phyloP scores from a whole-genome alignment of 2,113 vertebrate species.

The Sula dactylatra region DNA sequence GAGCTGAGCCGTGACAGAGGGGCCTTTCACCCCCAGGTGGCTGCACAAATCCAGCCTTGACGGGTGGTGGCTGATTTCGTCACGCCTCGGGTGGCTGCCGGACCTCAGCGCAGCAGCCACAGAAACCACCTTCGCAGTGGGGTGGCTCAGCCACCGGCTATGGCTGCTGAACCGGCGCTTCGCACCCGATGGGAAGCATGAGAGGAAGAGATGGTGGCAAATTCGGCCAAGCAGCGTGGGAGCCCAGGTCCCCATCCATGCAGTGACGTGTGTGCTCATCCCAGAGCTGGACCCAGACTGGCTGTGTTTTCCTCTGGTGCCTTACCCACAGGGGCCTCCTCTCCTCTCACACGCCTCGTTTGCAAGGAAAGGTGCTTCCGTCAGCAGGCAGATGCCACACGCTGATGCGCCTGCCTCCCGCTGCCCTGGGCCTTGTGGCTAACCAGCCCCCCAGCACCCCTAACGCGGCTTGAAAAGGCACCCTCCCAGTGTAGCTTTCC shows the following conservation, averaged over 20 bases:
- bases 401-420: neutral
- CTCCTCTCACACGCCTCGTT: neutral
- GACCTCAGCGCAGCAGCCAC: neutral
- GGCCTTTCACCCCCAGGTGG: constrained; percentile 8
- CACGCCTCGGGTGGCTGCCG: neutral
- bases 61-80: neutral
- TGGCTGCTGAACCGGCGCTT: neutral
- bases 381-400: neutral
- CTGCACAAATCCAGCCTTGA: neutral
- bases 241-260: accelerated
- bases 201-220: neutral
- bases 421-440: neutral
- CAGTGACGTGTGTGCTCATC: accelerated
- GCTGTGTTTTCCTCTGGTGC: neutral
- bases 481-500: neutral
- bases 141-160: neutral
- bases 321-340: neutral
- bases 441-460: neutral
- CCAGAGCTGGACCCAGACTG: neutral
- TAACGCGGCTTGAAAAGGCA: neutral
- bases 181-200: accelerated
- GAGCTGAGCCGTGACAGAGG: constrained; percentile 14
- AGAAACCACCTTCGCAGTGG: neutral
- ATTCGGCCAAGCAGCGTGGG: accelerated
- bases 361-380: neutral